Evolutionary conservation across 2,797 vertebrate genomes (phyloP).

Genomic region (Enteromius mattozi): DNA sequence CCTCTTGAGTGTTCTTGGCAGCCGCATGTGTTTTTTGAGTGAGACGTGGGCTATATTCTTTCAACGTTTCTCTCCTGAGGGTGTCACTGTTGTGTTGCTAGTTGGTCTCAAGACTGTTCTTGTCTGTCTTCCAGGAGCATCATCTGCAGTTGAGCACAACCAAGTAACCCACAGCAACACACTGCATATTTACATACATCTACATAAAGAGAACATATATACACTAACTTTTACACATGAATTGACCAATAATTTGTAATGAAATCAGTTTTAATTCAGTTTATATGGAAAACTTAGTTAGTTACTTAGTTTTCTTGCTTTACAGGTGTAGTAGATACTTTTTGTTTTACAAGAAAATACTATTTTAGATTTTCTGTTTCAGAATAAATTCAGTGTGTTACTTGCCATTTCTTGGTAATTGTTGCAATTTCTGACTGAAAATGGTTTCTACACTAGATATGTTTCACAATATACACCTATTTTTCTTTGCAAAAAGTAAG

Average conservation of each 20-base stretch:
- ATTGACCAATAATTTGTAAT: constrained; percentile 3
- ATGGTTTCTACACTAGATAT: not conserved
- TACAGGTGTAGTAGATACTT: not conserved
- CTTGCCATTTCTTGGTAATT: not conserved
- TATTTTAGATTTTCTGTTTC: not conserved
- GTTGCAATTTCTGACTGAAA: not conserved
- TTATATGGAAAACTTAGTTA: not conserved
- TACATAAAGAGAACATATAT: not conserved
- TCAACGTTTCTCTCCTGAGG: constrained; percentile 71
- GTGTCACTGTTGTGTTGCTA: constrained; percentile 81
- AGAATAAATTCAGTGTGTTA: not conserved
- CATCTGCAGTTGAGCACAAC: constrained; percentile 63
- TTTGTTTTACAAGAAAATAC: not conserved
- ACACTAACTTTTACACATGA: not conserved
- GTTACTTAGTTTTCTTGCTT: not conserved
- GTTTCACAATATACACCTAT: not conserved
- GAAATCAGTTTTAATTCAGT: not conserved
- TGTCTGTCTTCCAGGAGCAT: constrained; percentile 60
- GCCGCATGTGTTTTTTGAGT: constrained; percentile 23
- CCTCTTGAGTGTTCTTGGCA: constrained; percentile 9
- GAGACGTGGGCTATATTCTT: constrained; percentile 24
- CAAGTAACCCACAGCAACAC: constrained; percentile 14
- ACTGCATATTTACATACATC: constrained; percentile 18
- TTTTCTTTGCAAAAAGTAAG: no score
- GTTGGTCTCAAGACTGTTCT: constrained; percentile 50